Evolutionary conservation across 2,888 invertebrate species (phyloP).

Genomic region (Mesodorylaimus sp.): DNA sequence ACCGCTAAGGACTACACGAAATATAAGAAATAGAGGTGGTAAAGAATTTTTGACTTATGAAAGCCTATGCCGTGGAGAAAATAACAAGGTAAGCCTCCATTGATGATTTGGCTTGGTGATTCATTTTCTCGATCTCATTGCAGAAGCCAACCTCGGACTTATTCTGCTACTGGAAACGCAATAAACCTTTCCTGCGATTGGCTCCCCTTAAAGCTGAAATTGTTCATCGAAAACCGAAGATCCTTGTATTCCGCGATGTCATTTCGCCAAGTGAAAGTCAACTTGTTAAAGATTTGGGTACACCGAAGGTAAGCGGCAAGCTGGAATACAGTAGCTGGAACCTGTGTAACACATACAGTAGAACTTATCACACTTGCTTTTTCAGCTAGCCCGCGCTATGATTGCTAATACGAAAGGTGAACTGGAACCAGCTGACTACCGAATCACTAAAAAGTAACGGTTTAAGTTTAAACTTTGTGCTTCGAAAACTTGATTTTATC

Average conservation of each 20-base stretch:
- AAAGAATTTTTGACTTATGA: conserved; percentile 39
- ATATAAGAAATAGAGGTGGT: conserved; percentile 22
- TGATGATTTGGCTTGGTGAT: too few relatives aligned
- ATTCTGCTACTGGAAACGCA: conserved; percentile 29
- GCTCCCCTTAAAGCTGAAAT: conserved; percentile 30
- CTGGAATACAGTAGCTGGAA: too few relatives aligned
- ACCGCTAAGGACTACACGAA: conserved; percentile 21
- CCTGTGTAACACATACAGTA: too few relatives aligned
- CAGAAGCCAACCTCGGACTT: conserved; percentile 21
- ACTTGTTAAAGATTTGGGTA: conserved; percentile 59
- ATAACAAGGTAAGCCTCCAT: conserved; percentile 32
- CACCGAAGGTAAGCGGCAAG: conserved; percentile 56
- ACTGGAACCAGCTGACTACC: conserved; percentile 31
- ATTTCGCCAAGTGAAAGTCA: conserved; percentile 69
- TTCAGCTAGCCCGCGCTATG: conserved; percentile 31
- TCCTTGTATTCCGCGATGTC: conserved; percentile 68
- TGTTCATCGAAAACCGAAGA: conserved; percentile 29
- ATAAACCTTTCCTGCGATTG: conserved; percentile 25
- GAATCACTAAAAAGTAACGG: conserved; percentile 33
- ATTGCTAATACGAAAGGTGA: conserved; percentile 31
- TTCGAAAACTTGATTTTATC: too few relatives aligned
- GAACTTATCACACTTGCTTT: conserved; percentile 1
- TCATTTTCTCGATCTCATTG: conserved; percentile 14
- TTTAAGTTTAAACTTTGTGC: too few relatives aligned
- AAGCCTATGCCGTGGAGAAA: conserved; percentile 41